A percentile compares a stretch with the other conserved stretches of the same genome.
phyloP scores from a whole-genome alignment of 2,113 vertebrate species.

The Apodemus speciosus region DNA sequence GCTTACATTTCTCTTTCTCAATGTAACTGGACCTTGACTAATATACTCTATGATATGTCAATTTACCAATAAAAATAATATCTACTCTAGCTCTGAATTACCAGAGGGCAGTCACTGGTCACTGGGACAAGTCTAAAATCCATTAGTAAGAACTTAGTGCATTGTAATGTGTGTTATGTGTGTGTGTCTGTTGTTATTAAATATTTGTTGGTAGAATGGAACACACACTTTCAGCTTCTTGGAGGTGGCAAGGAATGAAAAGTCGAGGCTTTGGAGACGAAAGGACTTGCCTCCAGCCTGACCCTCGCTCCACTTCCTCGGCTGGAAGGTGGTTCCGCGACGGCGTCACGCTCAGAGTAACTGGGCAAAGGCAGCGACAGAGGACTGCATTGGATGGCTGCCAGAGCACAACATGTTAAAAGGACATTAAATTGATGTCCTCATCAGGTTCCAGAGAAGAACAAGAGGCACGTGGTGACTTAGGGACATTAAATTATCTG shows the following conservation, averaged over 20 bases:
- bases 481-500: background rate
- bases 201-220: background rate
- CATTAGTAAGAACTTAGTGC: background rate
- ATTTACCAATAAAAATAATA: conserved; percentile 19
- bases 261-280: background rate
- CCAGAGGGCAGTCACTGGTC: background rate
- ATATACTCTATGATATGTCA: background rate
- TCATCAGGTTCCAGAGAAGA: conserved; percentile 23
- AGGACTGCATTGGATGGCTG: background rate
- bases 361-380: background rate
- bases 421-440: background rate
- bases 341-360: background rate
- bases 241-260: background rate
- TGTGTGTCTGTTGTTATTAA: conserved; percentile 1
- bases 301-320: background rate
- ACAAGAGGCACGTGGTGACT: background rate
- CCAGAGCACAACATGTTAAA: background rate
- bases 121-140: background rate
- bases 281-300: background rate
- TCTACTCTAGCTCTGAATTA: background rate
- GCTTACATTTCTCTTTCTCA: background rate
- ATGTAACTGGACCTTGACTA: background rate
- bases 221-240: background rate
- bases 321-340: background rate
- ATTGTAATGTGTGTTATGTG: background rate